phyloP scores from a whole-genome alignment of 2,797 vertebrate species.

The Cyprinodon diabolis region DNA sequence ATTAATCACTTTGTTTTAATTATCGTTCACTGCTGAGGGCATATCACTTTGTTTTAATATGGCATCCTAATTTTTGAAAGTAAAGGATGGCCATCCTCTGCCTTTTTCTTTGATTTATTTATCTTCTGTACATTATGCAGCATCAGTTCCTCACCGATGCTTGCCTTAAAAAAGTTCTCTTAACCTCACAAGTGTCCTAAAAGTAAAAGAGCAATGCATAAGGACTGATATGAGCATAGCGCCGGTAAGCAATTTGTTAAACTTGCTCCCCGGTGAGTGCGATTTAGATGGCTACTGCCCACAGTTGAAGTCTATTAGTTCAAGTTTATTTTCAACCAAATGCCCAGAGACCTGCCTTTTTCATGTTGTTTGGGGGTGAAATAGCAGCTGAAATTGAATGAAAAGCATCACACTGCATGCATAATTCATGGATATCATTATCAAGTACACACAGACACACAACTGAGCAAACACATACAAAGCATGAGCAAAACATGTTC shows the following conservation, averaged over 20 bases:
- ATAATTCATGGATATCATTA: conserved; percentile 81
- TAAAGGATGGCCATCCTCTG: conserved; percentile 34
- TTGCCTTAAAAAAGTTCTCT: conserved; percentile 58
- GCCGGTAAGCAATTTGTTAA: conserved; percentile 70
- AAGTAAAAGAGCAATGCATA: conserved; percentile 37
- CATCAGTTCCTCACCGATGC: conserved; percentile 22
- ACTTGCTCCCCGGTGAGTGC: conserved; percentile 60
- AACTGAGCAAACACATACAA: conserved; percentile 61
- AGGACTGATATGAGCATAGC: conserved; percentile 66
- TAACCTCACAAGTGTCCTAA: conserved; percentile 33
- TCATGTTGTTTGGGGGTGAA: conserved; percentile 75
- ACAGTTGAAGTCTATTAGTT: conserved; percentile 80
- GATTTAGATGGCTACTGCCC: conserved; percentile 73
- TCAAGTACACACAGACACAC: conserved; percentile 67
- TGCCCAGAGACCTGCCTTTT: conserved; percentile 74
- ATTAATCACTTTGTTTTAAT: conserved; percentile 41
- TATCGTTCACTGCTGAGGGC: conserved; percentile 30
- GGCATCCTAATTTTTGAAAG: conserved; percentile 51
- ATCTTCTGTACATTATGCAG: neutral
- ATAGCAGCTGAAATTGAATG: conserved; percentile 78
- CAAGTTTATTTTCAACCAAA: conserved; percentile 81
- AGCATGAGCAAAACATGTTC: conserved; percentile 48
- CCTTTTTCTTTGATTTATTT: conserved; percentile 1
- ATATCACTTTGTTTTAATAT: conserved; percentile 35
- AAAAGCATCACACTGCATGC: conserved; percentile 75